Evolutionary conservation across 2,888 invertebrate species (phyloP), one percentile per base, ranked within the genome.

Genomic region (Globia sparganii): DNA sequence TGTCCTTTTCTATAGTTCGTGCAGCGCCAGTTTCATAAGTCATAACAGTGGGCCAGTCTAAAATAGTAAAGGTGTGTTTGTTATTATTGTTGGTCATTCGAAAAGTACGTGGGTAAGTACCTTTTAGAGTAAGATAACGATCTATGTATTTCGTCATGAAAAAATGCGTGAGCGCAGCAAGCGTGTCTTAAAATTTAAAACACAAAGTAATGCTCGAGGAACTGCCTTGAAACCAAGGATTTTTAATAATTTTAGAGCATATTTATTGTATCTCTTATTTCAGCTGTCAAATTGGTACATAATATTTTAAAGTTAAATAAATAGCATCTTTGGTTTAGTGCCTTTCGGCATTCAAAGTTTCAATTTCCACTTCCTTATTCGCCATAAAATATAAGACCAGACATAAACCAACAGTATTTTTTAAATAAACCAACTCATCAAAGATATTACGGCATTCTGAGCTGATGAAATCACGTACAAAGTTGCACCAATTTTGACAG

Each of bases 401-500:
- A 31, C 15, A 25, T 83, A 74, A 77, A 69, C 43, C 34, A 59
- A 66, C 61, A 62, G 34, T 66, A 69, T 77, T 84, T 80, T 69
- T 68, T 64, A 46, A 81, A 75, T 75, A 69, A 85, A 85, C 56
- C 40, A 70, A 72, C 78, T 75, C 78, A 84, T 81, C 75, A 84
- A 75, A 72, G 40, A 72, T 71, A 75, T 74, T 37, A 75, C 77
- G 31, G 68, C 71, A 77, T 77, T 75, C 53, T 31, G 49, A 34
- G 71, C 77, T 80, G 77, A 85, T 81, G 85, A 81, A 83, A 82
- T 77, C 85, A 83, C 81, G 83, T 87, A 87, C 86, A 89, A 86
- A 78, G 85, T 87, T 83, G 79, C 81, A 83, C 70, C 77, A 85
- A 82, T 83, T 87, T 86, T 82, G 85, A 87, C 81, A 86, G 77